Percentiles rank a stretch among this genome's conserved stretches.
Conservation (phyloP, 2,797 vertebrate genomes). For the Danio choprae region DNA sequence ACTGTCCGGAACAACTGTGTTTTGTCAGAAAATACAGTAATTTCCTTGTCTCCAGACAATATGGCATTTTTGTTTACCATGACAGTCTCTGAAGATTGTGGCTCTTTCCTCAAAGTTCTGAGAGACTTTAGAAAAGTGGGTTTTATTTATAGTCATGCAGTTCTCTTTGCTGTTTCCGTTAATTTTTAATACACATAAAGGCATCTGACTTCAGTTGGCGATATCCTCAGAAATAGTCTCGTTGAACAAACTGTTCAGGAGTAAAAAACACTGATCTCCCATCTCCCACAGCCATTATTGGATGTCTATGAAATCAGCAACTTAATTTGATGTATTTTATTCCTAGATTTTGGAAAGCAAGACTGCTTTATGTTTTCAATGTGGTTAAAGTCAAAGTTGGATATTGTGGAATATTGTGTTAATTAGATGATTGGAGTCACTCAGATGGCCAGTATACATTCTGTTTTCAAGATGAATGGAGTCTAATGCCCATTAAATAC, state of each 20-base stretch:
- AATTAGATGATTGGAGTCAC: too few species aligned
- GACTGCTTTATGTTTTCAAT: too few species aligned
- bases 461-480: too few species aligned
- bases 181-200: conserved; percentile 17
- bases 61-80: neutral
- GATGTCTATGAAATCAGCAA: neutral
- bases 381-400: too few species aligned
- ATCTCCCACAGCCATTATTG: neutral
- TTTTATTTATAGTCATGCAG: conserved; percentile 1
- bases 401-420: too few species aligned
- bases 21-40: conserved; percentile 20
- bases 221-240: neutral
- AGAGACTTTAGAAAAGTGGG: conserved; percentile 10
- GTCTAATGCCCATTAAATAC: too few species aligned
- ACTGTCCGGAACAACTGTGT: neutral
- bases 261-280: neutral
- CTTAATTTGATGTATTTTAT: too few species aligned
- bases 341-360: too few species aligned
- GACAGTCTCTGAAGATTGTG: conserved; percentile 20
- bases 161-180: conserved; percentile 4
- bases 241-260: conserved; percentile 15
- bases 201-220: conserved; percentile 5
- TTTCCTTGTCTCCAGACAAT: conserved; percentile 26
- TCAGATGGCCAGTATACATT: too few species aligned
- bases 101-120: neutral